phyloP scores from a whole-genome alignment of 2,888 invertebrate genomes.

The Diachrysia chrysitis region DNA sequence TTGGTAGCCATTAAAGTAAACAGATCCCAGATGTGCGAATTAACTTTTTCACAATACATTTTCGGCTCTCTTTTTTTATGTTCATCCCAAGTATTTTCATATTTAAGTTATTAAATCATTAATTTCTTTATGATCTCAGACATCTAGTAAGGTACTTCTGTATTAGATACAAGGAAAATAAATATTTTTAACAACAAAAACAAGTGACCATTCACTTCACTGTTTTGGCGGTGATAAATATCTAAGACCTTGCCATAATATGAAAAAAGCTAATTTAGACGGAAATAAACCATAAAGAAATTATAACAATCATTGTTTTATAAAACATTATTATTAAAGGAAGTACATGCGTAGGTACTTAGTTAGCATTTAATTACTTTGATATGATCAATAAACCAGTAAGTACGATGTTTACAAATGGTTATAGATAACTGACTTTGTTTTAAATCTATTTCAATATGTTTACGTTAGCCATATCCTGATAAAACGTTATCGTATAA shows the following conservation, averaged over 20 bases:
- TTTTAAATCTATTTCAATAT: conserved; percentile 4
- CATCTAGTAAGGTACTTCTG: too few species aligned
- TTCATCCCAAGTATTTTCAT: too few species aligned
- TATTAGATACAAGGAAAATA: too few species aligned
- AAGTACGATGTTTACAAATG: neutral
- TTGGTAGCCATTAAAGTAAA: neutral
- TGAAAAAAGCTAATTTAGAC: neutral
- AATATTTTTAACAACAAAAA: too few species aligned
- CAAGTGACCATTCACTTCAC: neutral
- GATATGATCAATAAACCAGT: neutral
- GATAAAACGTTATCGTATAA: neutral
- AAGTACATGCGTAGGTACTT: neutral
- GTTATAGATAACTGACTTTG: neutral
- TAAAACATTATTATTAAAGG: neutral
- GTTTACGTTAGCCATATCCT: neutral
- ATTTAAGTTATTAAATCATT: too few species aligned
- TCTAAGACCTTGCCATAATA: neutral
- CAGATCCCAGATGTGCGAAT: neutral
- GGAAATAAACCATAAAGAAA: neutral
- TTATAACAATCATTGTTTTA: neutral
- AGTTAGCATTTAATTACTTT: neutral
- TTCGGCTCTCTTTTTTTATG: too few species aligned
- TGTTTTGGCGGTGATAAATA: neutral
- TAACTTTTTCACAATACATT: too few species aligned
- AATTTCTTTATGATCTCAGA: too few species aligned